Base-by-base conservation (phyloP, 2,888 invertebrate species). In the Nasonia oneida region DNA sequence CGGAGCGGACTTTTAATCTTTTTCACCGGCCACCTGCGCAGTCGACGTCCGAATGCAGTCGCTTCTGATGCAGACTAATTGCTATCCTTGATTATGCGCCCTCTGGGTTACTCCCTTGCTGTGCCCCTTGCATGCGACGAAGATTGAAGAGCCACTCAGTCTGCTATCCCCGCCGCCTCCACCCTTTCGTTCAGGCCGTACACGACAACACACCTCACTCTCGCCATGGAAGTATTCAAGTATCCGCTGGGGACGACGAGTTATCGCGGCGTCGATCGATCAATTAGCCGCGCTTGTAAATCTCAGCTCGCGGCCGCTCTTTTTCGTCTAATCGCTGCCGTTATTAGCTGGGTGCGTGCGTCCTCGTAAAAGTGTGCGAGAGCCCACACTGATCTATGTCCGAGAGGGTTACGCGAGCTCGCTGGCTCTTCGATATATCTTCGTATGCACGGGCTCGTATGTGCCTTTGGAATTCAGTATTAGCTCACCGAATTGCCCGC, bases 91-190 rank as follows among this genome's bases (percentile, higher is more conserved):
- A 71, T 39, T 71, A 39, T 37, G 39, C 15, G 23, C 18, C 4
- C 18, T 8, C 18, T 5, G 0, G 18, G 1, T 53, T 47, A 12
- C 8, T 18, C 53, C 18, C 18, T 50, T 4, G 50, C 50, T 50
- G 50, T 3, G 10, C 50, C 42, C 71, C 6, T 6, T n/a, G 42
- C 10, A 2, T 18, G 23, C 23, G 50, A 29, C 47, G 42, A 70
- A 83, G 77, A 39, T 76, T 76, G 53, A 76, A 76, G 67, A 76
- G 77, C 57, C 77, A 77, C 70, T 71, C 18, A 57, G 83, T 57
- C 39, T 4, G 71, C 6, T 23, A 12, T 6, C 39, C 8, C 10
- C 61, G 39, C 47, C 50, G n/a, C 33, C 53, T 57, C 37, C 23
- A 64, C n/a, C 8, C 61, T 33, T 81, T 15, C 23, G 6, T 61